phyloP scores from a whole-genome alignment of 2,113 vertebrate species.

The Dinomys branickii region DNA sequence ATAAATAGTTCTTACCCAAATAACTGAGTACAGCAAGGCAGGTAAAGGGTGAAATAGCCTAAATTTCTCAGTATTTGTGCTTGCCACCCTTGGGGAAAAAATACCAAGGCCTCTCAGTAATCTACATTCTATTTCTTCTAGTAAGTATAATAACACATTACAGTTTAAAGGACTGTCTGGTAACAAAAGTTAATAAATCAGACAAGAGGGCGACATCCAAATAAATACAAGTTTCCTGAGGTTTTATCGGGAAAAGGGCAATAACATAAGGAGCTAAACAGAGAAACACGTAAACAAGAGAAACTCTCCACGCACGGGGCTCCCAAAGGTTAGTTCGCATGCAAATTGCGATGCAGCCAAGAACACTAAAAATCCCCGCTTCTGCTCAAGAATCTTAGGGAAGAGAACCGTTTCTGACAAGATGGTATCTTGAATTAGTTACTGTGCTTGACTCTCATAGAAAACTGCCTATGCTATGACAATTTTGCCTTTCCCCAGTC shows the following conservation, averaged over 20 bases:
- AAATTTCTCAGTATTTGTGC: not conserved
- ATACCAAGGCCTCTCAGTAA: not conserved
- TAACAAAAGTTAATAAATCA: conserved; percentile 40
- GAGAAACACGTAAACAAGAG: conserved; percentile 15
- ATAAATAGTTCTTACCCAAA: not conserved
- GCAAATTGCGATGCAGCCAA: conserved; percentile 24
- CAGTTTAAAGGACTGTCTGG: conserved; percentile 44
- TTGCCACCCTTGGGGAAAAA: not conserved
- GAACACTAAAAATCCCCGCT: conserved; percentile 47
- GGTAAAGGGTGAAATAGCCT: not conserved
- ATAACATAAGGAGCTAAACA: conserved; percentile 32
- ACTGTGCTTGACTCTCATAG: conserved; percentile 47
- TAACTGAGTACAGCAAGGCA: not conserved
- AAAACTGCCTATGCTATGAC: not conserved
- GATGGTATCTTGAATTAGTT: conserved; percentile 30
- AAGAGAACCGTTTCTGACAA: conserved; percentile 33
- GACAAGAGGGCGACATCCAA: conserved; percentile 4
- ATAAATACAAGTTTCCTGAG: conserved; percentile 35
- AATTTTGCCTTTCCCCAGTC: not conserved
- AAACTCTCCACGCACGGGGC: not conserved
- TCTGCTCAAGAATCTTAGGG: conserved; percentile 47
- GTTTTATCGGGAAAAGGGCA: conserved; percentile 41
- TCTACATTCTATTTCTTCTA: not conserved
- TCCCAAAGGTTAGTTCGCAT: conserved; percentile 19
- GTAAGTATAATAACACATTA: not conserved